These are phyloP conservation scores for Hyperoplus immaculatus DNA, from an alignment of 2,797 vertebrate species.

Conservation along the genomic window DNA sequence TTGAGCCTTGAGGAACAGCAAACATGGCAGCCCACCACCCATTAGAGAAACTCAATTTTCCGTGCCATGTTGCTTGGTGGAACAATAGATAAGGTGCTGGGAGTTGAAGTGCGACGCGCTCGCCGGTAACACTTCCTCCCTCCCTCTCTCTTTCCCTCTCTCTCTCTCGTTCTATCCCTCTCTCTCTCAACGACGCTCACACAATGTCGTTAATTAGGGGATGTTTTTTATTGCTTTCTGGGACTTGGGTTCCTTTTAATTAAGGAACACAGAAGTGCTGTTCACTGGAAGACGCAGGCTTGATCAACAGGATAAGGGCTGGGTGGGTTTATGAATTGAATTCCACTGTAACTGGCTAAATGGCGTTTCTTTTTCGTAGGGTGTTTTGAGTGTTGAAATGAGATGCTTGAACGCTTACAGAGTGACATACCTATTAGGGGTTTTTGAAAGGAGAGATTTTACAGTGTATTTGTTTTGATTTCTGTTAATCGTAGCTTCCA, in stretches of 20 bases:
- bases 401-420: slow-evolving; percentile 13
- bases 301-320: slow-evolving; percentile 71
- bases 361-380: slow-evolving; percentile 21
- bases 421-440: slow-evolving; percentile 11
- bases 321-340: slow-evolving; percentile 44
- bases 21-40: slow-evolving; percentile 61
- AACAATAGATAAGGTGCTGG: slow-evolving; percentile 76
- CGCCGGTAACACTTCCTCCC: slow-evolving; percentile 52
- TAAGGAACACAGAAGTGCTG: slow-evolving; percentile 82
- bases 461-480: slow-evolving; percentile 55
- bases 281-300: slow-evolving; percentile 65
- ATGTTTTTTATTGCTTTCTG: slow-evolving; percentile 84
- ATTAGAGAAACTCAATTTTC: slow-evolving; percentile 77
- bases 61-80: slow-evolving; percentile 50
- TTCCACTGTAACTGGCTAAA: slow-evolving; percentile 51
- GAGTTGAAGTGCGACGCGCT: slow-evolving; percentile 67
- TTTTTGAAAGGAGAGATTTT: slow-evolving; percentile 7
- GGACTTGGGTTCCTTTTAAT: slow-evolving; percentile 83
- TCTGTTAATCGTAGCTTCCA: slow-evolving; percentile 46
- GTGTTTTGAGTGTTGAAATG: not conserved
- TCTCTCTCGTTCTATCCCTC: slow-evolving; percentile 26
- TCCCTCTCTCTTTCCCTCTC: slow-evolving; percentile 40
- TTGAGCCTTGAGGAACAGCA: slow-evolving; percentile 75
- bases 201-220: slow-evolving; percentile 85
- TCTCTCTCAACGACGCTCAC: slow-evolving; percentile 73